phyloP scores from a whole-genome alignment of 53 echinoderm and acorn worm genomes.

The Actinopyga echinites region DNA sequence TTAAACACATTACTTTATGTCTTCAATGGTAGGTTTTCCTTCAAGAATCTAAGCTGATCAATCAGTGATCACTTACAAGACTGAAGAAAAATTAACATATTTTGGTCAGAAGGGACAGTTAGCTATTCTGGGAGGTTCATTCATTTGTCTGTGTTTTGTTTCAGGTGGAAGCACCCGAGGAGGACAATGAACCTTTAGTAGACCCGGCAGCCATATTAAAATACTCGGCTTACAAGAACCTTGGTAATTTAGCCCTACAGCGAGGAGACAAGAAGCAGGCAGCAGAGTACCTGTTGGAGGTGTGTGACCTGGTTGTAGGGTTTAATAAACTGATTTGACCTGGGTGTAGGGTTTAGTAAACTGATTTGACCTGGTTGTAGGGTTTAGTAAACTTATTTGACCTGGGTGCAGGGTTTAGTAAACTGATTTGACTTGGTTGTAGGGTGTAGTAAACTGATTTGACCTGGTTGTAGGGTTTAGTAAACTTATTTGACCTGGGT shows the following conservation, averaged over 20 bases:
- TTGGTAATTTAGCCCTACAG: conserved; percentile 74
- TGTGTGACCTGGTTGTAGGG: conserved; percentile 7
- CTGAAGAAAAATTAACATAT: no score
- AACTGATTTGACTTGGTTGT: no score
- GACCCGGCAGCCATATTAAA: conserved; percentile 84
- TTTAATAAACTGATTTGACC: neutral
- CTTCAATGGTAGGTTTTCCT: no score
- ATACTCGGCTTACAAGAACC: conserved; percentile 89
- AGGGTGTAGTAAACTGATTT: neutral
- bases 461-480: no score
- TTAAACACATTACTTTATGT: no score
- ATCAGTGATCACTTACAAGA: no score
- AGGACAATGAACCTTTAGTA: conserved; percentile 53
- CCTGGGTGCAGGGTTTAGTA: no score
- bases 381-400: neutral
- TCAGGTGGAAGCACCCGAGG: conserved; percentile 66
- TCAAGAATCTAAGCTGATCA: no score
- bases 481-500: no score
- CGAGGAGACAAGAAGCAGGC: conserved; percentile 71
- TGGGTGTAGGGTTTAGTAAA: neutral
- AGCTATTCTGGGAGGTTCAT: no score
- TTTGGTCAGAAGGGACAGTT: no score
- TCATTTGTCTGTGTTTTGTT: neutral
- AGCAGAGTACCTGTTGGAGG: conserved; percentile 84
- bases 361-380: neutral